These are phyloP conservation scores for Peromyscus aztecus DNA, from an alignment of 2,797 vertebrate genomes.

Conservation along the genomic window DNA sequence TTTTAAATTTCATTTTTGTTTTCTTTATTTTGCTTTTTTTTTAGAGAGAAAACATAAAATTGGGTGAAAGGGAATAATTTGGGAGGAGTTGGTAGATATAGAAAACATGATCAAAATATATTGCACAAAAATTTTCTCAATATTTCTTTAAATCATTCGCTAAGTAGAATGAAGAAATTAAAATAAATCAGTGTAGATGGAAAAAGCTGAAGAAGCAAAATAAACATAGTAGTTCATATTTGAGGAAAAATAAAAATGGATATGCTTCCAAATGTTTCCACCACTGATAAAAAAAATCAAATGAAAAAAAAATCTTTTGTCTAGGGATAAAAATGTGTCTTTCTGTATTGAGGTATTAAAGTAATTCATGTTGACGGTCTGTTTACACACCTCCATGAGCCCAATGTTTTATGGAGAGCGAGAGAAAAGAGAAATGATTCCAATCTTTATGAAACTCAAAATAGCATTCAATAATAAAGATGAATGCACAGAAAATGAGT, in stretches of 20 bases:
- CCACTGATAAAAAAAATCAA: slow-evolving; percentile 12
- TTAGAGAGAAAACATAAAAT: background rate
- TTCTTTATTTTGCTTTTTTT: background rate
- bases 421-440: background rate
- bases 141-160: background rate
- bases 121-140: background rate
- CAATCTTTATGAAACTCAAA: background rate
- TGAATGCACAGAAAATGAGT: background rate
- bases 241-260: slow-evolving; percentile 22
- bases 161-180: slow-evolving; percentile 29
- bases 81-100: background rate
- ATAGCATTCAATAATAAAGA: background rate
- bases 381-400: background rate
- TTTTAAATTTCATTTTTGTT: background rate
- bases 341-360: background rate
- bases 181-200: slow-evolving; percentile 11
- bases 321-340: background rate
- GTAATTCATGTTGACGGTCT: slow-evolving; percentile 9
- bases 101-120: background rate
- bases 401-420: background rate
- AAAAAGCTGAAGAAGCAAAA: slow-evolving; percentile 32
- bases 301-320: background rate
- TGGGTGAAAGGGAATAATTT: background rate
- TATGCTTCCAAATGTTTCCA: background rate
- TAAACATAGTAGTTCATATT: slow-evolving; percentile 7